Percentiles rank a stretch among this genome's conserved stretches.
These are phyloP conservation scores for Acinonyx jubatus DNA, from an alignment of 2,113 vertebrate species.

Conservation along the genomic window DNA sequence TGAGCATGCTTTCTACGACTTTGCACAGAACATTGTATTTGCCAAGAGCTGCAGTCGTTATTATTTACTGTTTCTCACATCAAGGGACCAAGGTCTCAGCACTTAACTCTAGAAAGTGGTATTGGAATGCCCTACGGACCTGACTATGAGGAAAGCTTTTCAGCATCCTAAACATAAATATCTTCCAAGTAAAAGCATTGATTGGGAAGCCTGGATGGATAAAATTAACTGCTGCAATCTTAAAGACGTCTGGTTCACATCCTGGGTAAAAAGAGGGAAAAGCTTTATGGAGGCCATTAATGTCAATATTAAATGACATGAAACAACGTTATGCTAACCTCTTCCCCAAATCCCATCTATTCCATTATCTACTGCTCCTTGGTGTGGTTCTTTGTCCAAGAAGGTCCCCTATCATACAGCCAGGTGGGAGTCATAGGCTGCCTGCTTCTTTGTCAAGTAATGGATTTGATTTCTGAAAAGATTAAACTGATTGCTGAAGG, in stretches of 20 bases:
- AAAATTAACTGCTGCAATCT: slow-evolving; percentile 46
- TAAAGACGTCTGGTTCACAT: slow-evolving; percentile 42
- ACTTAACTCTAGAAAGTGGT: slow-evolving; percentile 15
- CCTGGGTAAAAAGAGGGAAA: slow-evolving; percentile 26
- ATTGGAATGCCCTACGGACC: background rate
- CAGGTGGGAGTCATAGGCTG: background rate
- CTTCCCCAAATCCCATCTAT: background rate
- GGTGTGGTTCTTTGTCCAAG: background rate
- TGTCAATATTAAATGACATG: slow-evolving; percentile 23
- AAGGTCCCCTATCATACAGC: background rate
- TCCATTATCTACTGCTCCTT: background rate
- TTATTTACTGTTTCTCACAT: slow-evolving; percentile 41
- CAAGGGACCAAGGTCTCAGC: background rate
- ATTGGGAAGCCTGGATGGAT: slow-evolving; percentile 51
- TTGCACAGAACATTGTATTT: background rate
- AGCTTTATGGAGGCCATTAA: slow-evolving; percentile 47
- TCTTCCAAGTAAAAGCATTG: slow-evolving; percentile 60
- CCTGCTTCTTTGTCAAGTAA: background rate
- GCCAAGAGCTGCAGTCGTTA: background rate
- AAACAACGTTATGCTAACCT: background rate
- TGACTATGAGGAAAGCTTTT: background rate
- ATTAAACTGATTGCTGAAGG: background rate
- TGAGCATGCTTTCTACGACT: background rate
- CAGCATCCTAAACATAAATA: slow-evolving; percentile 38
- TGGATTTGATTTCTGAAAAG: background rate